These are phyloP conservation scores for Prostheceraeus crozeri DNA, from an alignment of 2,888 invertebrate genomes.

Conservation along the genomic window DNA sequence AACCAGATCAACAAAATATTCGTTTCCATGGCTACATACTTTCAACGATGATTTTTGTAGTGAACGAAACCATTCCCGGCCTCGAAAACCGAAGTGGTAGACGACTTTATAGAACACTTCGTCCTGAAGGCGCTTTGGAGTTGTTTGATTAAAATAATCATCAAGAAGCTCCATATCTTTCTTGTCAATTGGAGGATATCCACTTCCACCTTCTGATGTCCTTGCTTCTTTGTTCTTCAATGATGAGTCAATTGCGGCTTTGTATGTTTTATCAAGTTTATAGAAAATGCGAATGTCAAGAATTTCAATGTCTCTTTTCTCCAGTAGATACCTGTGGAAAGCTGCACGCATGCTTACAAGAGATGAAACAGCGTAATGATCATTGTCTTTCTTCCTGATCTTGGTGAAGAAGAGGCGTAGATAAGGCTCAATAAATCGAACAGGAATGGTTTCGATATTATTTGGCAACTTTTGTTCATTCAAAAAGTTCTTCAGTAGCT, in stretches of 20 bases:
- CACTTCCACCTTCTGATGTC: not conserved
- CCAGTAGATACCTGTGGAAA: not conserved
- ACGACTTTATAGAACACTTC: conserved; percentile 20
- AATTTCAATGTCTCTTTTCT: not conserved
- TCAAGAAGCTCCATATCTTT: conserved; percentile 6
- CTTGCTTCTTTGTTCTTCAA: not conserved
- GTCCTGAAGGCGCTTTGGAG: conserved; percentile 7
- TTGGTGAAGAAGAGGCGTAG: not conserved
- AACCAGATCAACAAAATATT: not conserved
- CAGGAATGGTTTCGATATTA: not conserved
- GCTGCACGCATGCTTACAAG: conserved; percentile 22
- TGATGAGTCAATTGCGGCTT: not conserved
- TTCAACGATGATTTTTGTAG: not conserved
- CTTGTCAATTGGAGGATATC: conserved; percentile 23
- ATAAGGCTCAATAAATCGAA: conserved; percentile 9
- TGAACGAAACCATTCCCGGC: conserved; percentile 21
- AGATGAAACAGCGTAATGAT: not conserved
- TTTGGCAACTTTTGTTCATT: conserved; percentile 2
- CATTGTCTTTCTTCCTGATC: not conserved
- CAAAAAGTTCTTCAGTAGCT: conserved; percentile 26
- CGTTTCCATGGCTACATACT: not conserved
- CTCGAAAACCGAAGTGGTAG: conserved; percentile 26
- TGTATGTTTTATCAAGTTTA: too few relatives aligned
- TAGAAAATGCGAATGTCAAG: too few relatives aligned
- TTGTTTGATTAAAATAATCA: not conserved